Evolutionary conservation across 2,113 vertebrate genomes (phyloP).

Genomic region (Cervus canadensis): DNA sequence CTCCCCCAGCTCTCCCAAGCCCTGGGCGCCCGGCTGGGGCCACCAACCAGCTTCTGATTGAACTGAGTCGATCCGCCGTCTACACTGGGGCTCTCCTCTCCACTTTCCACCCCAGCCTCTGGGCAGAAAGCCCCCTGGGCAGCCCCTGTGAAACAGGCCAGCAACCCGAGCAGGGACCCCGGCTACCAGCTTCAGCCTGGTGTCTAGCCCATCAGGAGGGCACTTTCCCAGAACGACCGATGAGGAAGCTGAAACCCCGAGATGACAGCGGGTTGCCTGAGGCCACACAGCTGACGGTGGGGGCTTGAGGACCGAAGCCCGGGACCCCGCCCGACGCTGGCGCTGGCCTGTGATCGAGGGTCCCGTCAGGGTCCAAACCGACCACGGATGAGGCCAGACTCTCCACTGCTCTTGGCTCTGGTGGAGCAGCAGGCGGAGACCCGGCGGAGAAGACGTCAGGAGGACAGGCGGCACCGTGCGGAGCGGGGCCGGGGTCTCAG

Average conservation of each 20-base stretch:
- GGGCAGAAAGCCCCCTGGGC: neutral
- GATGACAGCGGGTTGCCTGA: too few relatives aligned
- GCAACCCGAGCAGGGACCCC: neutral
- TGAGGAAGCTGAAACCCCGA: neutral
- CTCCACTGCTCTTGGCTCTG: fast-evolving
- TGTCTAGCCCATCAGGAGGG: neutral
- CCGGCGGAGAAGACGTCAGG: fast-evolving
- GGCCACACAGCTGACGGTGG: neutral
- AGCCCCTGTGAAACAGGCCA: neutral
- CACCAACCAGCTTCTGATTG: neutral
- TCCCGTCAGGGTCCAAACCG: fast-evolving
- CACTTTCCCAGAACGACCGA: fast-evolving
- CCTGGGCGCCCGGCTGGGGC: fast-evolving
- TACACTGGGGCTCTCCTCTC: neutral
- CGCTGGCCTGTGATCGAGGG: neutral
- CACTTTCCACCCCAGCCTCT: neutral
- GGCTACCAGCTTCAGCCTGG: neutral
- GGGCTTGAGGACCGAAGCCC: fast-evolving
- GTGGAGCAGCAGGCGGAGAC: neutral
- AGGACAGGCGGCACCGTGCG: fast-evolving
- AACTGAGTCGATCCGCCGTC: neutral
- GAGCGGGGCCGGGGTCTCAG: neutral
- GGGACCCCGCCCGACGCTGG: fast-evolving
- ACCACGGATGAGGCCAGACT: fast-evolving
- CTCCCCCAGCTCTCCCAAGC: fast-evolving